A percentile compares a stretch with the other conserved stretches of the same genome.
These are phyloP conservation scores for Zaprionus gabonicus DNA, from an alignment of 1,140 invertebrate genomes.

Conservation along the genomic window DNA sequence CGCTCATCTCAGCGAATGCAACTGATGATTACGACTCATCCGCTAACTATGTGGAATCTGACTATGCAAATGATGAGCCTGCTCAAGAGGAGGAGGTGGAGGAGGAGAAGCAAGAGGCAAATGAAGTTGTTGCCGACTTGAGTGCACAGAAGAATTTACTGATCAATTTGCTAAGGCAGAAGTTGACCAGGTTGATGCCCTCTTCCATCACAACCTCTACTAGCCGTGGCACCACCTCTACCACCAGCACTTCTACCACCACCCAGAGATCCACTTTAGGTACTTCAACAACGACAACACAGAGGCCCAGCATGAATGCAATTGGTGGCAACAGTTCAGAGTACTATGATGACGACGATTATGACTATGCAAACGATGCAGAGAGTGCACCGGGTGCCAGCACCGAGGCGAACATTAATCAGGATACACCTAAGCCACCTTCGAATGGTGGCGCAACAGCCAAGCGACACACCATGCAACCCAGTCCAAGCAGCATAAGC, in stretches of 20 bases:
- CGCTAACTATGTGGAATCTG: constrained; percentile 45
- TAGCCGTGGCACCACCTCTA: constrained; percentile 3
- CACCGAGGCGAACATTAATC: constrained; percentile 59
- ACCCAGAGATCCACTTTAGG: constrained; percentile 1
- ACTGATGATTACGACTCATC: constrained; percentile 38
- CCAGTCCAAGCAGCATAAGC: constrained; percentile 22
- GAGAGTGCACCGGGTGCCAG: constrained; percentile 2
- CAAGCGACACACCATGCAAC: constrained; percentile 38
- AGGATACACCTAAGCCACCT: constrained; percentile 25
- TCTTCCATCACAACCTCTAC: constrained; percentile 12
- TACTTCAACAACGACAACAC: neutral
- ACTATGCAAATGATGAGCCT: constrained; percentile 64
- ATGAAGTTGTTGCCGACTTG: constrained; percentile 32
- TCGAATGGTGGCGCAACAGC: constrained; percentile 24
- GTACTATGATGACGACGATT: constrained; percentile 65
- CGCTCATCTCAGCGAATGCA: neutral
- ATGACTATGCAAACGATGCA: constrained; percentile 42
- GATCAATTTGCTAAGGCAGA: constrained; percentile 34
- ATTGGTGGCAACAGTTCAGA: constrained; percentile 26
- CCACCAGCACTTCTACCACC: constrained; percentile 12
- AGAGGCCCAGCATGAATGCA: neutral
- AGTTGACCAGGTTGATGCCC: constrained; percentile 19
- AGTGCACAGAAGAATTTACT: constrained; percentile 34
- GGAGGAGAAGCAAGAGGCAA: neutral
- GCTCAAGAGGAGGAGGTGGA: neutral